phyloP scores from a whole-genome alignment of 1,140 invertebrate genomes.

The Periplaneta americana region DNA sequence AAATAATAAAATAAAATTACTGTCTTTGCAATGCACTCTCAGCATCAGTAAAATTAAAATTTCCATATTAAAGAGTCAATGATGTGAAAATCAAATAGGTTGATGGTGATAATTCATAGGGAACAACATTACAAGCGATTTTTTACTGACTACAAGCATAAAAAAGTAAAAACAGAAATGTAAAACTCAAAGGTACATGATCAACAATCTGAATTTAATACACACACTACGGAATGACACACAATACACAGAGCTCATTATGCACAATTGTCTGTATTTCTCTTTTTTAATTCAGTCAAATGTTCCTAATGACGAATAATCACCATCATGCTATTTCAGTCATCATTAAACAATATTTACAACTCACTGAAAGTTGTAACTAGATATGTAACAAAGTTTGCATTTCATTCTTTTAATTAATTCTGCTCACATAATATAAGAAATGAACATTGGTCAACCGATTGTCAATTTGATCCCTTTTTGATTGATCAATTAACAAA shows the following conservation, averaged over 20 bases:
- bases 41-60: neutral
- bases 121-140: no score
- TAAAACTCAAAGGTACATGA: no score
- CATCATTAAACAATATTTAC: neutral
- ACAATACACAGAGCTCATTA: no score
- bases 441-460: neutral
- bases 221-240: no score
- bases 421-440: neutral
- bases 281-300: no score
- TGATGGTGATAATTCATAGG: neutral
- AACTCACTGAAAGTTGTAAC: neutral
- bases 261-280: no score
- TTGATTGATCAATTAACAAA: neutral
- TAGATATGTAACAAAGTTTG: neutral
- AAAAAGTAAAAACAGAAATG: no score
- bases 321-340: neutral
- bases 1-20: no score
- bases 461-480: neutral
- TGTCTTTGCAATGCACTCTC: neutral
- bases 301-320: neutral
- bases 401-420: neutral
- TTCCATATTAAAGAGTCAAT: neutral
- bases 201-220: no score
- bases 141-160: no score
- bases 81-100: neutral